Evolutionary conservation across 2,888 invertebrate species (phyloP).

Genomic region (Brachypalpus laphriformis): DNA sequence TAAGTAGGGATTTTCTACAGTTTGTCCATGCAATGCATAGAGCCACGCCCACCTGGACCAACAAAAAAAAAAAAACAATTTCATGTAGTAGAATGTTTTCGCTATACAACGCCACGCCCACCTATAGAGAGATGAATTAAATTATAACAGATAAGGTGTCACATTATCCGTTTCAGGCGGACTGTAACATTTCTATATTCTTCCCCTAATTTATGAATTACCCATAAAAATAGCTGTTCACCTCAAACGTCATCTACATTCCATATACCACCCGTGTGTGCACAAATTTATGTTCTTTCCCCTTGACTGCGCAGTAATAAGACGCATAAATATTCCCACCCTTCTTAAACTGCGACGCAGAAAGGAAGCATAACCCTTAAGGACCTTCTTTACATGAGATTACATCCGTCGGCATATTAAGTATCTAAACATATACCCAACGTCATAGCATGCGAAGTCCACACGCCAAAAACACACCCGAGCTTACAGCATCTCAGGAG

Average conservation of each 20-base stretch:
- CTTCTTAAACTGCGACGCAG: neutral
- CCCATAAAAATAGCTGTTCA: constrained; percentile 17
- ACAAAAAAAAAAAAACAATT: no score
- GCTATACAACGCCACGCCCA: no score
- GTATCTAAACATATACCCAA: constrained; percentile 10
- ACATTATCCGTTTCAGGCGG: no score
- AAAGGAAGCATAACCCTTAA: neutral
- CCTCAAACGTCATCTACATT: neutral
- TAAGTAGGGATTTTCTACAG: no score
- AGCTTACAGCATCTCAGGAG: constrained; percentile 2
- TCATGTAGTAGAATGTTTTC: no score
- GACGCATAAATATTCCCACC: neutral
- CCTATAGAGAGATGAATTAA: no score
- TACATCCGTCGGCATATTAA: neutral
- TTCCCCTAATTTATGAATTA: constrained; percentile 21
- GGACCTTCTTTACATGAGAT: neutral
- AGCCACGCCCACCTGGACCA: no score
- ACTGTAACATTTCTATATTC: no score
- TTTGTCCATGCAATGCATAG: no score
- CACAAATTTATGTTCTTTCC: neutral
- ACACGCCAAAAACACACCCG: constrained; percentile 13
- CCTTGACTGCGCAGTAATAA: neutral
- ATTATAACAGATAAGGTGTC: no score
- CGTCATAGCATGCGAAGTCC: neutral
- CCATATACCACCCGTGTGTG: neutral